Evolutionary conservation across 2,113 vertebrate genomes (phyloP), one percentile per base, ranked within the genome.

Genomic region (Oriolus oriolus): DNA sequence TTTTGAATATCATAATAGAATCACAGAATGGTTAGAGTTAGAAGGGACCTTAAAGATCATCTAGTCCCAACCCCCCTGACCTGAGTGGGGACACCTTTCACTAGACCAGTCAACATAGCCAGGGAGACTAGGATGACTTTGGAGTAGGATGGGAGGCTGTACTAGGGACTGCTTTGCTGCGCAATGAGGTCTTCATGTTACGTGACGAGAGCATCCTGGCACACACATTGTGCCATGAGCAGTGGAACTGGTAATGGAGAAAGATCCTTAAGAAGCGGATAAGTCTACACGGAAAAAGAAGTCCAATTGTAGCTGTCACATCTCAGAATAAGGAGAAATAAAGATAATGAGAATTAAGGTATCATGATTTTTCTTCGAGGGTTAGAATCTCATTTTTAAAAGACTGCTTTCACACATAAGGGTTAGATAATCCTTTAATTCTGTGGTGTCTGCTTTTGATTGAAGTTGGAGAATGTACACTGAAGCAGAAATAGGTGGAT

Each of bases 191-290:
- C 11, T 21, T 69, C 53, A 6, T 37, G 12, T 64, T 33, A 41
- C 0, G 0, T 50, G 26, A 14, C 26, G 30, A 41, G 26, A 56
- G 28, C 0, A 0, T 66, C 53, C 28, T 45, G 56, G n/a, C 26
- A 22, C 20, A 10, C 16, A 5, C 10, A 14, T 37, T 66, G 30
- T 73, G 47, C 18, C 19, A 8, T 42, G 63, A 26, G 49, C 18
- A 44, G 13, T 76, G 14, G 6, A 66, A 44, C 13, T 13, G 6
- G 50, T 54, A 22, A 31, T 22, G 26, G 41, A 28, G 63, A 65
- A 70, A 56, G 17, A 74, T 2, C 37, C 11, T 15, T 66, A 35
- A 37, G 49, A 59, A 33, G 27, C 33, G 28, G 26, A 10, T 16
- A 50, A 56, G 39, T 33, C 31, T 44, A 30, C 17, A 19, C 2